Conservation (phyloP, 2,888 invertebrate genomes). For the Cerastoderma edule region DNA sequence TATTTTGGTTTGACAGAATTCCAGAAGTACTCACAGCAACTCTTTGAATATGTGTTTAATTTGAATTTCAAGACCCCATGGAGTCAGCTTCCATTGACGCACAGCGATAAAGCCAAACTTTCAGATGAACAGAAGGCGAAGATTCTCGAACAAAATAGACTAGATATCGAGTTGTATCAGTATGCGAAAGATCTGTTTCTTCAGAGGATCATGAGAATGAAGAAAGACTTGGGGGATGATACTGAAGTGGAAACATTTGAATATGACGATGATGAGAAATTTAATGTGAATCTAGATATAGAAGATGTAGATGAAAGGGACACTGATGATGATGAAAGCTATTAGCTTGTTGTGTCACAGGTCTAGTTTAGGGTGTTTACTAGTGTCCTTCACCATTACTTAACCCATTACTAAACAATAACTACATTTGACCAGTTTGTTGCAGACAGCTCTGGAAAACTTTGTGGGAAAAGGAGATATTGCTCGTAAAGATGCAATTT, state of each 20-base stretch:
- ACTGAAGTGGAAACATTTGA: conserved; percentile 22
- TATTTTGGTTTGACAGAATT: conserved; percentile 98
- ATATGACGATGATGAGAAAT: conserved; percentile 26
- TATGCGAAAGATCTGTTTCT: conserved; percentile 94
- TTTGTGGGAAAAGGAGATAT: no score
- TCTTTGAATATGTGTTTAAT: conserved; percentile 82
- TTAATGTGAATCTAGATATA: conserved; percentile 41
- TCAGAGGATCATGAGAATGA: conserved; percentile 84
- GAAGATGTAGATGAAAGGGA: conserved; percentile 35
- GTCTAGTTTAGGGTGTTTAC: no score
- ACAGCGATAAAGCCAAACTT: conserved; percentile 91
- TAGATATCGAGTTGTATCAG: conserved; percentile 96
- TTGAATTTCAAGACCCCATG: conserved; percentile 85
- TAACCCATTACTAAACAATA: no score
- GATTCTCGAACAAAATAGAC: conserved; percentile 91
- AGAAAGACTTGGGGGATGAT: conserved; percentile 36
- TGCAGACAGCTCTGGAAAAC: no score
- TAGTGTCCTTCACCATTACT: no score
- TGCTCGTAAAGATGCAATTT: no score
- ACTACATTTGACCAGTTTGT: no score
- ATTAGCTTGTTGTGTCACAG: no score
- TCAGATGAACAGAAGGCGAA: conserved; percentile 90
- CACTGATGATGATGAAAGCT: conserved; percentile 35
- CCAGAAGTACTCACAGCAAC: conserved; percentile 88
- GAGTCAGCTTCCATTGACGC: conserved; percentile 95